Percentiles rank a stretch among this genome's conserved stretches.
Conservation (phyloP, 2,888 invertebrate species). For the Blomia tropicalis region DNA sequence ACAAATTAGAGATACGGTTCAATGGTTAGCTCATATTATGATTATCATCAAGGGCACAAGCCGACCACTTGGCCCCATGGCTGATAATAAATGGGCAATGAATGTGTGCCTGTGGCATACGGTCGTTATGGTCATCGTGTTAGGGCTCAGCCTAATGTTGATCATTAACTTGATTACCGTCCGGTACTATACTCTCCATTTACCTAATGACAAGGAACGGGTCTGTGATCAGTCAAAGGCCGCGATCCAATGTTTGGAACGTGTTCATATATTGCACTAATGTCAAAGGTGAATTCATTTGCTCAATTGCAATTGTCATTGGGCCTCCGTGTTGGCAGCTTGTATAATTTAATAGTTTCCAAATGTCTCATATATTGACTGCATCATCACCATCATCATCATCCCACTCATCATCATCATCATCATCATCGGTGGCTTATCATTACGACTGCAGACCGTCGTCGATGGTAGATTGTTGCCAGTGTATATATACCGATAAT, state of each 20-base stretch:
- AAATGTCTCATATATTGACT: too few relatives aligned
- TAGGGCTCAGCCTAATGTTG: neutral
- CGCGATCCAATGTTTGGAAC: neutral
- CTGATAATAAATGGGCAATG: neutral
- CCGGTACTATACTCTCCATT: neutral
- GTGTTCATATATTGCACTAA: neutral
- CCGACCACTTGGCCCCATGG: too few relatives aligned
- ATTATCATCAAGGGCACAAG: too few relatives aligned
- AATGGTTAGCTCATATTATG: neutral
- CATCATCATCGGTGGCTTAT: too few relatives aligned
- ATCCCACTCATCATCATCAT: too few relatives aligned
- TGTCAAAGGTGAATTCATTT: constrained; percentile 6
- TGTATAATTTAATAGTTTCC: too few relatives aligned
- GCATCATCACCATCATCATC: too few relatives aligned
- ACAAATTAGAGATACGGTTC: neutral
- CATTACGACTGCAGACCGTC: neutral
- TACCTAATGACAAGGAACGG: constrained; percentile 7
- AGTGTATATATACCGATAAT: neutral
- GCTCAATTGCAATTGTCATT: neutral
- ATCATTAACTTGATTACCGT: constrained; percentile 11
- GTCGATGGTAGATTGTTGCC: neutral
- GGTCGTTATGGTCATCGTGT: too few relatives aligned
- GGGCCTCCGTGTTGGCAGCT: neutral
- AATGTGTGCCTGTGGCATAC: neutral
- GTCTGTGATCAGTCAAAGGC: neutral